phyloP scores from a whole-genome alignment of 2,888 invertebrate genomes.

The Cenopis cana region DNA sequence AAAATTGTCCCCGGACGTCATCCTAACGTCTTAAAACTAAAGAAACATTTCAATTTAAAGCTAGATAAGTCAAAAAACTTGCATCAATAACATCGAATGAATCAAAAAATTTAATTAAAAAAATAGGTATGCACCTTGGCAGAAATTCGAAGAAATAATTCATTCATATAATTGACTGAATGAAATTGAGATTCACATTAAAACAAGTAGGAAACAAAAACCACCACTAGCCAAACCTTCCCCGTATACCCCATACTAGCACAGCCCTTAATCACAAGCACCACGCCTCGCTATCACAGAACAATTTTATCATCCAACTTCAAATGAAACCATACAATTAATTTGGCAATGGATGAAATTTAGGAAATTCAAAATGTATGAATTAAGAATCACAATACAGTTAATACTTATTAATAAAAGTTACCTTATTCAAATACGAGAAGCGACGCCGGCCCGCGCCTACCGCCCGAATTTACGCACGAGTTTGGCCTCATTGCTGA shows the following conservation, averaged over 20 bases:
- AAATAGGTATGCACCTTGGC: conserved; percentile 28
- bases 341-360: conserved; percentile 74
- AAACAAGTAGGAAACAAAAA: conserved; percentile 42
- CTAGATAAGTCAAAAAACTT: conserved; percentile 56
- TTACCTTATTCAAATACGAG: conserved; percentile 73
- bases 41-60: conserved; percentile 55
- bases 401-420: conserved; percentile 80
- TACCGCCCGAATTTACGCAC: conserved; percentile 54
- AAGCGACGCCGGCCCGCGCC: conserved; percentile 64
- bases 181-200: not conserved
- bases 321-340: conserved; percentile 56
- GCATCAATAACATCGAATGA: conserved; percentile 44
- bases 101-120: conserved; percentile 9
- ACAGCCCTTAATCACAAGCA: conserved; percentile 47
- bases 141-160: conserved; percentile 30
- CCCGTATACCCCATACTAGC: conserved; percentile 33
- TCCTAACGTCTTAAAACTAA: conserved; percentile 66
- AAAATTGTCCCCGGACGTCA: conserved; percentile 52
- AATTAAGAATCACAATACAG: conserved; percentile 82
- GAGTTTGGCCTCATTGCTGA: conserved; percentile 31
- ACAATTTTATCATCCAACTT: conserved; percentile 68
- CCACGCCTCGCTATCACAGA: conserved; percentile 49
- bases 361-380: conserved; percentile 68
- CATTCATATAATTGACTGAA: conserved; percentile 15
- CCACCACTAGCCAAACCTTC: conserved; percentile 36